Percentiles rank a stretch among this genome's conserved stretches.
Evolutionary conservation across 1,140 invertebrate genomes (phyloP).

Genomic region (Adoxophyes honmai): DNA sequence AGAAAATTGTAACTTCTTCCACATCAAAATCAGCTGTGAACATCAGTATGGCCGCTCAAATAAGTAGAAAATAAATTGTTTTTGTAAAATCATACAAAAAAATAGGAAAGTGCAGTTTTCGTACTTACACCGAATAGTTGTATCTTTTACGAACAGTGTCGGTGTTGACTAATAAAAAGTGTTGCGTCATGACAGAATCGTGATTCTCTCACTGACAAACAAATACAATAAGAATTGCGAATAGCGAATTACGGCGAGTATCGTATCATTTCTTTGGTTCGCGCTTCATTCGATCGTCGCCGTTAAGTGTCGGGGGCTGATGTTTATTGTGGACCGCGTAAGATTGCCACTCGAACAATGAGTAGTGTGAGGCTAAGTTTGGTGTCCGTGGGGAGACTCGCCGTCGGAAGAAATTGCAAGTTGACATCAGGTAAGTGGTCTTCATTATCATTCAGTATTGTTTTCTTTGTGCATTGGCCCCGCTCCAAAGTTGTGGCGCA

Average conservation of each 20-base stretch:
- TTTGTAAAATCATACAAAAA: constrained; percentile 56
- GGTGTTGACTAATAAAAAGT: constrained; percentile 70
- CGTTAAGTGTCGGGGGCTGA: constrained; percentile 33
- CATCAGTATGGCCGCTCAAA: constrained; percentile 69
- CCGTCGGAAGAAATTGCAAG: constrained; percentile 63
- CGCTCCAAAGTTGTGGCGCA: constrained; percentile 49
- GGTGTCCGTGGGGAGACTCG: constrained; percentile 63
- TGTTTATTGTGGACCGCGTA: constrained; percentile 47
- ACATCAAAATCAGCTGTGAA: constrained; percentile 76
- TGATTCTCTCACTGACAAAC: constrained; percentile 67
- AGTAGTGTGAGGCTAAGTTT: constrained; percentile 69
- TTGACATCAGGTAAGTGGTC: constrained; percentile 63
- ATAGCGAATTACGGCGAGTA: constrained; percentile 50
- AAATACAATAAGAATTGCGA: constrained; percentile 71
- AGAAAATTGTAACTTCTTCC: constrained; percentile 56
- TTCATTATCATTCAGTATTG: constrained; percentile 40
- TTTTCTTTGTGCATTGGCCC: constrained; percentile 42
- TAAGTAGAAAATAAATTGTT: constrained; percentile 63
- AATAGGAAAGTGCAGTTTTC: constrained; percentile 60
- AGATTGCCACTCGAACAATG: constrained; percentile 42
- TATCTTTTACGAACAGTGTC: constrained; percentile 45
- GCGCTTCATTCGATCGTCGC: constrained; percentile 40
- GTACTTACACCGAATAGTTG: constrained; percentile 48
- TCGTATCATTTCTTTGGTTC: constrained; percentile 55
- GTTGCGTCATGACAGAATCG: constrained; percentile 74